Evolutionary conservation across 2,113 vertebrate genomes (phyloP).

Genomic region (Channa argus): DNA sequence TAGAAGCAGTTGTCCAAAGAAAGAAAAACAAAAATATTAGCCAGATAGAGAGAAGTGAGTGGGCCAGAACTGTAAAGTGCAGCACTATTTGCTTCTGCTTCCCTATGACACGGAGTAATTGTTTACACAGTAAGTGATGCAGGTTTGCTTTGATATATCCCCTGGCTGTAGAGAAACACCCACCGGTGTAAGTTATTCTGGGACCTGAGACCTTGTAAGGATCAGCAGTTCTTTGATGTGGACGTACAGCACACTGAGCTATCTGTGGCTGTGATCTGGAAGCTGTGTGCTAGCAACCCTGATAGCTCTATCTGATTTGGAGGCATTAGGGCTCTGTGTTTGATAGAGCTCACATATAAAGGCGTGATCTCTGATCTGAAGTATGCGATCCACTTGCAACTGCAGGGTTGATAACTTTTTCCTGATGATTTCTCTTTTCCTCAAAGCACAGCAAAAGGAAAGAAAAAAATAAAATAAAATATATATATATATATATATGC

Average conservation of each 20-base stretch:
- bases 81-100: conserved; percentile 50
- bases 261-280: conserved; percentile 47
- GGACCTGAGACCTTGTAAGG: conserved; percentile 38
- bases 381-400: not conserved
- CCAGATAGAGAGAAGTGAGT: conserved; percentile 11
- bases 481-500: not conserved
- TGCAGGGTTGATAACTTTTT: not conserved
- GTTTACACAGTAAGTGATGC: conserved; percentile 47
- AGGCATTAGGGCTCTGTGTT: not conserved
- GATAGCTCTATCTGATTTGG: conserved; percentile 15
- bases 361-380: conserved; percentile 14
- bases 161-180: conserved; percentile 22
- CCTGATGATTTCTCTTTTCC: not conserved
- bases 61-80: conserved; percentile 25
- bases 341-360: not conserved
- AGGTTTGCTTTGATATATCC: conserved; percentile 45
- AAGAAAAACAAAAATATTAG: conserved; percentile 52
- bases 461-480: not conserved
- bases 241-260: conserved; percentile 40
- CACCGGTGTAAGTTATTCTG: conserved; percentile 42
- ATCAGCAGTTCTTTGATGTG: conserved; percentile 56
- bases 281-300: conserved; percentile 25
- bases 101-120: conserved; percentile 53
- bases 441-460: not conserved
- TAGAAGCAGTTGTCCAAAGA: conserved; percentile 36